Evolutionary conservation across 2,797 vertebrate species (phyloP).

Genomic region (Epinephelus coioides): DNA sequence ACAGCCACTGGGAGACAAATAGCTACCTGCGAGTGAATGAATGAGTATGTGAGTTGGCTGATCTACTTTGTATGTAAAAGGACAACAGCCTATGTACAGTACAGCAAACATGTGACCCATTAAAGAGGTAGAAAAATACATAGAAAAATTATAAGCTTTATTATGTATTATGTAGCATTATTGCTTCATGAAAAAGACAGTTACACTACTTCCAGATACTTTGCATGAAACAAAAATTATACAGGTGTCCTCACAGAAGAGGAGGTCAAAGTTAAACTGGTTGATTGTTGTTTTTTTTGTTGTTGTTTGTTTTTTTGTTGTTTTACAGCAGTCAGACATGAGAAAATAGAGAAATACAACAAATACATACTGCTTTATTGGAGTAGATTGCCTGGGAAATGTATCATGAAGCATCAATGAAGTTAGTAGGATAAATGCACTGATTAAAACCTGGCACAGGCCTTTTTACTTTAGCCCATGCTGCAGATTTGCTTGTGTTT

Average conservation of each 20-base stretch:
- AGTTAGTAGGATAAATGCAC: neutral
- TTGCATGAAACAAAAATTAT: no score
- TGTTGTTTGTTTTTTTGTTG: neutral
- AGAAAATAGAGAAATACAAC: neutral
- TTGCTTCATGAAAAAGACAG: neutral
- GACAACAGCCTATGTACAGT: neutral
- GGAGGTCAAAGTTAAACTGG: neutral
- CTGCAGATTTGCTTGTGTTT: no score
- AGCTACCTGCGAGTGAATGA: neutral
- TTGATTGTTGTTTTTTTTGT: neutral
- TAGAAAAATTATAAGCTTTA: neutral
- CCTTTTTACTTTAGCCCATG: no score
- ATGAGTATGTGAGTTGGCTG: neutral
- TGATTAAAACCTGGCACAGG: no score
- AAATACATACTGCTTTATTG: neutral
- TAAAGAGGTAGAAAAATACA: neutral
- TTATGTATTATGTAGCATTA: neutral
- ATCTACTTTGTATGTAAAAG: neutral
- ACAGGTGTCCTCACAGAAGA: neutral
- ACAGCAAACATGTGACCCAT: neutral
- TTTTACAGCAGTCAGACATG: neutral
- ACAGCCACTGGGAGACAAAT: constrained; percentile 3
- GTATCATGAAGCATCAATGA: neutral
- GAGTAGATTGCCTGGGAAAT: neutral
- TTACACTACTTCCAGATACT: no score